These are phyloP conservation scores for Meteorus cinctellus DNA, from an alignment of 2,888 invertebrate genomes.

Conservation along the genomic window DNA sequence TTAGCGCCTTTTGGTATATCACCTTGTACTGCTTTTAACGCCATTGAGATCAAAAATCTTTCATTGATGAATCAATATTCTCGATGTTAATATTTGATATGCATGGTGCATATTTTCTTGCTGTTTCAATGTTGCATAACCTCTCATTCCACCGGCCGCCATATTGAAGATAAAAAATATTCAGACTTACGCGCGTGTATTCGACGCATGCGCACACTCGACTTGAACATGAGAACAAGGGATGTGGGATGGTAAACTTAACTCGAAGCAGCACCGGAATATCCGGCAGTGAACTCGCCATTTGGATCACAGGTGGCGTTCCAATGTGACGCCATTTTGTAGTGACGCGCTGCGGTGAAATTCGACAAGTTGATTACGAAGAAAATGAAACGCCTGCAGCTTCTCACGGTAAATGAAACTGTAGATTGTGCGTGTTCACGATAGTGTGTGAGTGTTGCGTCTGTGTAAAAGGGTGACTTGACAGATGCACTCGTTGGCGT, in stretches of 20 bases:
- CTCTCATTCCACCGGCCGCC: too few relatives aligned
- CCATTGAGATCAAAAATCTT: slow-evolving; percentile 31
- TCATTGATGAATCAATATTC: neutral
- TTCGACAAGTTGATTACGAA: neutral
- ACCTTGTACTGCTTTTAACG: slow-evolving; percentile 28
- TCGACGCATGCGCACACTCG: too few relatives aligned
- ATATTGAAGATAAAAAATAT: too few relatives aligned
- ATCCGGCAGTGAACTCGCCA: too few relatives aligned
- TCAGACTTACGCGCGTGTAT: too few relatives aligned
- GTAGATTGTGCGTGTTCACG: neutral
- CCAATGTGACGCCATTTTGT: neutral
- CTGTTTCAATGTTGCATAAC: too few relatives aligned
- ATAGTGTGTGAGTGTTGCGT: neutral
- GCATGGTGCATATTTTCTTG: too few relatives aligned
- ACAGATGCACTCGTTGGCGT: slow-evolving; percentile 24
- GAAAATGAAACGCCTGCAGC: neutral
- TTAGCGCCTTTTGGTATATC: slow-evolving; percentile 79
- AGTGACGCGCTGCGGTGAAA: neutral
- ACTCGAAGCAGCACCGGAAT: too few relatives aligned
- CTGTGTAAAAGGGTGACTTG: slow-evolving; percentile 34
- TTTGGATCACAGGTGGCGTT: neutral
- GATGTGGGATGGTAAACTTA: too few relatives aligned
- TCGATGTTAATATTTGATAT: neutral
- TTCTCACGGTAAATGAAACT: neutral
- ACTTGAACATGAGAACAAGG: too few relatives aligned